Evolutionary conservation across 2,797 vertebrate species (phyloP).

Genomic region (Hippopotamyrus pictus): DNA sequence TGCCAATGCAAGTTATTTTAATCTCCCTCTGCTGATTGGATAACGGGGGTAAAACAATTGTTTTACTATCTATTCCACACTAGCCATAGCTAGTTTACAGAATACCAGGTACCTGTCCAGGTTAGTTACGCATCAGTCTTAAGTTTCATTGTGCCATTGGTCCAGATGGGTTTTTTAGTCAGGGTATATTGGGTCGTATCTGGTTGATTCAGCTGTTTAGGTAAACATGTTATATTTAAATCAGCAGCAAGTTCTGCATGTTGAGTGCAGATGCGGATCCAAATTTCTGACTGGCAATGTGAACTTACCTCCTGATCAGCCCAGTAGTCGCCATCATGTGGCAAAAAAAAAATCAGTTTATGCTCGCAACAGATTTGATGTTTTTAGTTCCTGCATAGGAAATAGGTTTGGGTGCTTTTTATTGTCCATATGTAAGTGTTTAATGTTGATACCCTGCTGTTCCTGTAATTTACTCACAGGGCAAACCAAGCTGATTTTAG

Average conservation of each 20-base stretch:
- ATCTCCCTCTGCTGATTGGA: not conserved
- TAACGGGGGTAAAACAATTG: not conserved
- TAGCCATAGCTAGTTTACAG: not conserved
- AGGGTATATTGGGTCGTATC: not conserved
- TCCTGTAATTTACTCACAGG: not conserved
- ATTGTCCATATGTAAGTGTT: not conserved
- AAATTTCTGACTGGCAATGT: not conserved
- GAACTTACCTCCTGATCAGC: not conserved
- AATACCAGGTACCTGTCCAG: not conserved
- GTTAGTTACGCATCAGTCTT: not conserved
- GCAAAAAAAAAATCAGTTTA: not conserved
- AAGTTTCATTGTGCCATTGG: not conserved
- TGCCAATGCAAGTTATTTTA: not conserved
- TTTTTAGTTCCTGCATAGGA: not conserved
- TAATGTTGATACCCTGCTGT: not conserved
- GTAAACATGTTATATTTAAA: not conserved
- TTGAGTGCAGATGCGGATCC: not conserved
- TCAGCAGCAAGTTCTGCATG: not conserved
- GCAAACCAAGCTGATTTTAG: not conserved
- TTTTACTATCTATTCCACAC: not conserved
- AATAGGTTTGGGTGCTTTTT: not conserved
- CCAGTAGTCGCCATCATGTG: not conserved
- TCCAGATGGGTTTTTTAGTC: not conserved
- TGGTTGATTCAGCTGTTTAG: not conserved
- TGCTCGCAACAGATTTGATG: not conserved